Evolutionary conservation across 2,888 invertebrate genomes (phyloP).

Genomic region (Onthophagus sagittarius): DNA sequence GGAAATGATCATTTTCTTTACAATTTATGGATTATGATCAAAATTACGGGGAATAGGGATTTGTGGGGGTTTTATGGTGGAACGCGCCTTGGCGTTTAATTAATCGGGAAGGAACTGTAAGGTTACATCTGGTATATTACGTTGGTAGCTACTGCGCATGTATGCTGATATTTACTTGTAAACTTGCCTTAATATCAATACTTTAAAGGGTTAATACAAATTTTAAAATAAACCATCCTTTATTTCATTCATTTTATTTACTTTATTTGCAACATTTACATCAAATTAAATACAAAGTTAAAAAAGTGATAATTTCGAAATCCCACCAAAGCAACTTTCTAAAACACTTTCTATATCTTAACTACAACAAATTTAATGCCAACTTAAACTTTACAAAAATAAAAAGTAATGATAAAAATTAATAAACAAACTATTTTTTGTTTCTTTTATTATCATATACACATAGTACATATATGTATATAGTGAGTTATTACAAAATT

Average conservation of each 20-base stretch:
- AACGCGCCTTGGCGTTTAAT: background rate
- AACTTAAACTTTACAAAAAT: too few relatives aligned
- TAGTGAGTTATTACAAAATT: too few relatives aligned
- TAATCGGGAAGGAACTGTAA: background rate
- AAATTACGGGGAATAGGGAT: background rate
- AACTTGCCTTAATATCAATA: slow-evolving; percentile 26
- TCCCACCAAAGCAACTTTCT: background rate
- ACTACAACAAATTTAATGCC: too few relatives aligned
- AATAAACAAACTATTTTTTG: too few relatives aligned
- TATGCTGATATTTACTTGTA: slow-evolving; percentile 24
- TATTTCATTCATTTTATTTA: background rate
- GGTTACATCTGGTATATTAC: background rate
- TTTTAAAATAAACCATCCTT: background rate
- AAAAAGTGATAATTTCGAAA: background rate
- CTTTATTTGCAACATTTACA: background rate
- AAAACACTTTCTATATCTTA: background rate
- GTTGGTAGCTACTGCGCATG: slow-evolving; percentile 15
- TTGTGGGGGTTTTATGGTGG: background rate
- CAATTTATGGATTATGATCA: too few relatives aligned
- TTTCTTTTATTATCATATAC: too few relatives aligned
- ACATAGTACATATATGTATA: too few relatives aligned
- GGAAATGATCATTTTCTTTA: background rate
- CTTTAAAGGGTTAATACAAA: slow-evolving; percentile 19
- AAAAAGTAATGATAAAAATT: too few relatives aligned
- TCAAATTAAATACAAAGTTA: background rate